These are phyloP conservation scores for Cyclophora albipunctata DNA, from an alignment of 2,888 invertebrate species.

Conservation along the genomic window DNA sequence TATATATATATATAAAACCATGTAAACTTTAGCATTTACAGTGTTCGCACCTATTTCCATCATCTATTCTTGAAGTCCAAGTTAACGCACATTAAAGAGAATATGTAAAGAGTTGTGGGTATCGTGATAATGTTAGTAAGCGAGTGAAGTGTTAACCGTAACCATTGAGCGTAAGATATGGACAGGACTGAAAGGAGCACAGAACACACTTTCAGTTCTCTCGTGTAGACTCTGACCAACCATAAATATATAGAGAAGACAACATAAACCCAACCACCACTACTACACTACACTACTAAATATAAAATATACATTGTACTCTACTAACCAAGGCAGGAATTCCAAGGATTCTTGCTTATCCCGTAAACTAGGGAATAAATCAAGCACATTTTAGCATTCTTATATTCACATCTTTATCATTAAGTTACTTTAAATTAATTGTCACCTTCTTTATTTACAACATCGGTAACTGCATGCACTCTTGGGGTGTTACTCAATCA, in stretches of 20 bases:
- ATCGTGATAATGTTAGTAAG: slow-evolving; percentile 61
- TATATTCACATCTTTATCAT: slow-evolving; percentile 17
- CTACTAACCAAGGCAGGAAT: slow-evolving; percentile 88
- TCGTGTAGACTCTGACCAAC: slow-evolving; percentile 12
- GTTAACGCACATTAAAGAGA: slow-evolving; percentile 45
- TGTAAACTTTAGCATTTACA: slow-evolving; percentile 63
- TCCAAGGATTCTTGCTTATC: slow-evolving; percentile 86
- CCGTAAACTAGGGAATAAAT: slow-evolving; percentile 82
- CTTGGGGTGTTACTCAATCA: slow-evolving; percentile 6
- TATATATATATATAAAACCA: slow-evolving; percentile 9
- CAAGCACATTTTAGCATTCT: slow-evolving; percentile 56
- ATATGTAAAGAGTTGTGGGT: slow-evolving; percentile 41
- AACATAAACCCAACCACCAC: slow-evolving; percentile 25
- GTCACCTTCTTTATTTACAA: slow-evolving; percentile 4
- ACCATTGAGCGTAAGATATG: slow-evolving; percentile 18
- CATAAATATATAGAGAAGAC: slow-evolving; percentile 10
- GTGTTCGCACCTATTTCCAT: slow-evolving; percentile 63
- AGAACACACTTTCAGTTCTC: not conserved
- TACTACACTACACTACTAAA: slow-evolving; percentile 34
- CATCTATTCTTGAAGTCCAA: slow-evolving; percentile 75
- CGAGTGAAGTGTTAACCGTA: slow-evolving; percentile 37
- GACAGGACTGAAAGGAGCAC: slow-evolving; percentile 25
- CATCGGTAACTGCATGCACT: slow-evolving; percentile 9
- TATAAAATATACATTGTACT: slow-evolving; percentile 53
- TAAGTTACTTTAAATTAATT: slow-evolving; percentile 1